phyloP scores from a whole-genome alignment of 2,888 invertebrate genomes.

The Sarcophaga caerulescens region DNA sequence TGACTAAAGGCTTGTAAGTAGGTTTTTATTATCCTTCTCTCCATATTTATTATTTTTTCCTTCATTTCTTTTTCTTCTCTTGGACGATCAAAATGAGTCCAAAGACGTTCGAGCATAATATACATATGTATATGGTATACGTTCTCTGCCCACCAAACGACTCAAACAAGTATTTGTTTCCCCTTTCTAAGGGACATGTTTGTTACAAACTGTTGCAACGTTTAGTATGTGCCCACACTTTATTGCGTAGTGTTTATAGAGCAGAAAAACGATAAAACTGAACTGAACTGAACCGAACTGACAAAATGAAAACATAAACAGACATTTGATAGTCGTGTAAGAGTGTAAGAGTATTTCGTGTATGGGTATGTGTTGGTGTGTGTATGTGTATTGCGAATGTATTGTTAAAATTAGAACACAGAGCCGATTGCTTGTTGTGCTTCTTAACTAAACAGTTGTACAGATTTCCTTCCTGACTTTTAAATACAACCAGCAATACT shows the following conservation, averaged over 20 bases:
- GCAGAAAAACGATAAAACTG: not conserved
- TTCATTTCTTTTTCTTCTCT: too few relatives aligned
- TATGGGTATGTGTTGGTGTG: not conserved
- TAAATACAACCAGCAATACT: not conserved
- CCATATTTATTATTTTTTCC: too few relatives aligned
- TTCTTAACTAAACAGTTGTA: constrained; percentile 41
- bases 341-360: not conserved
- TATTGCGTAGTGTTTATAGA: not conserved
- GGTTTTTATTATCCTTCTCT: too few relatives aligned
- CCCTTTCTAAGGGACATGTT: too few relatives aligned
- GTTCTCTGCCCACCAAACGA: too few relatives aligned
- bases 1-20: too few relatives aligned
- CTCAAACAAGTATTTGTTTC: too few relatives aligned
- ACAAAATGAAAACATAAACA: constrained; percentile 27
- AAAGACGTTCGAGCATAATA: too few relatives aligned
- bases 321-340: not conserved
- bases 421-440: constrained; percentile 15
- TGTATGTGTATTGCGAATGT: not conserved
- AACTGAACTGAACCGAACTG: not conserved
- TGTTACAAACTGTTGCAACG: too few relatives aligned
- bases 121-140: too few relatives aligned
- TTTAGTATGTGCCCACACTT: too few relatives aligned
- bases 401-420: constrained; percentile 12
- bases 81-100: too few relatives aligned
- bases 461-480: constrained; percentile 38